Evolutionary conservation across 2,888 invertebrate genomes (phyloP).

Genomic region (Saturnia japonica): DNA sequence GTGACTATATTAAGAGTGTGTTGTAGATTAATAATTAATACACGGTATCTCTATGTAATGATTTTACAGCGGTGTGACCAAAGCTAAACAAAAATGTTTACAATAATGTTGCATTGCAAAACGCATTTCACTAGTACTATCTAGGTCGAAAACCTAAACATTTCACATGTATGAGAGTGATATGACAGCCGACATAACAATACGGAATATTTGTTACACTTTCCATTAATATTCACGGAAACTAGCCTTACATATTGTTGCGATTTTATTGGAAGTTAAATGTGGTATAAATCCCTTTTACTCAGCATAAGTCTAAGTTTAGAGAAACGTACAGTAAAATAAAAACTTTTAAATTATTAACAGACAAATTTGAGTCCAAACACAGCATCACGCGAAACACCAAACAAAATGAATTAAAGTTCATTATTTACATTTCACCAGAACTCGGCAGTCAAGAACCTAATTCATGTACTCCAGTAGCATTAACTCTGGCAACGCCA

Average conservation of each 20-base stretch:
- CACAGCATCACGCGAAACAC: not conserved
- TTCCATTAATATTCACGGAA: constrained; percentile 1
- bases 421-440: not conserved
- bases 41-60: not conserved
- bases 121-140: not conserved
- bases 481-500: constrained; percentile 14
- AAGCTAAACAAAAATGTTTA: not conserved
- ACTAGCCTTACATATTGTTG: not conserved
- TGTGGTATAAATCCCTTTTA: not conserved
- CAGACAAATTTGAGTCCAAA: not conserved
- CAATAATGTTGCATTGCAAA: constrained; percentile 5
- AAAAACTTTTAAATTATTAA: not conserved
- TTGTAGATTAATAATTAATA: not conserved
- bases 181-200: not conserved
- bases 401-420: not conserved
- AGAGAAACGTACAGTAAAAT: not conserved
- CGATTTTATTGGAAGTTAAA: constrained; percentile 13
- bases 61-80: not conserved
- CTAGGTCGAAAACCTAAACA: not conserved
- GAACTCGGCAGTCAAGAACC: constrained; percentile 22
- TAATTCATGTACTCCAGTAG: constrained; percentile 23
- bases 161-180: constrained; percentile 6
- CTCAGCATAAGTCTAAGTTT: not conserved
- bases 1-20: not conserved
- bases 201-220: constrained; percentile 1